Base-by-base conservation (phyloP, 2,797 vertebrate species). In the Lutjanus campechanus region DNA sequence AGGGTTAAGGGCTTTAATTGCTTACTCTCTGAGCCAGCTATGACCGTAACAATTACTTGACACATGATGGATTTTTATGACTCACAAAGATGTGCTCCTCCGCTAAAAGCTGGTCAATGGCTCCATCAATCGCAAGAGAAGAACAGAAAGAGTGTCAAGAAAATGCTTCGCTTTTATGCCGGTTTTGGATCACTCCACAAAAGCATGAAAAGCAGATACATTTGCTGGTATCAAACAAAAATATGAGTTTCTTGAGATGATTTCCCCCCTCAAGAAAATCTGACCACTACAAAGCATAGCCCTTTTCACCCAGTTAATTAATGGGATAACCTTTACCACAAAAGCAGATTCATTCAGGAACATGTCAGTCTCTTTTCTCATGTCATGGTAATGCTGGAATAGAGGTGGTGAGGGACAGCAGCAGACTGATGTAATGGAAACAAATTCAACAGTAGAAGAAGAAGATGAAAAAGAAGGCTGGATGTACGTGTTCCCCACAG, bases 1-100 rank as follows among this genome's bases (percentile, higher is more conserved):
- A 49, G 25, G 19, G 20, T 59, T 20, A 58, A 72, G 8, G 47
- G 47, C 29, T 69, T 49, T 12, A 56, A 63, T 63, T 19, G 1
- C 44, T 36, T 25, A 13, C 64, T 46, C 61, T 66, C 25, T 1
- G 8, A 25, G 25, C 15, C 53, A 41, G 40, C 41, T 62, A 36
- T 13, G 46, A 63, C 44, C 51, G 22, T 22, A 6, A 12, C 36
- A 60, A 50, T 77, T 43, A 69, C 46, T 29, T 67, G 20, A 67
- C 41, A 43, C 69, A 10, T 49, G 62, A 65, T 71, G 79, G 63
- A 71, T n/a, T 69, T 65, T 63, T 49, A 51, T 20, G 50, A 51
- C 11, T 56, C 50, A 54, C 63, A 16, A 25, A 1, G 16, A 69
- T 43, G 19, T 29, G 51, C 53, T 43, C 7, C 53, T 60, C 43